phyloP scores from a whole-genome alignment of 1,140 invertebrate species.

The Antheraea pernyi region DNA sequence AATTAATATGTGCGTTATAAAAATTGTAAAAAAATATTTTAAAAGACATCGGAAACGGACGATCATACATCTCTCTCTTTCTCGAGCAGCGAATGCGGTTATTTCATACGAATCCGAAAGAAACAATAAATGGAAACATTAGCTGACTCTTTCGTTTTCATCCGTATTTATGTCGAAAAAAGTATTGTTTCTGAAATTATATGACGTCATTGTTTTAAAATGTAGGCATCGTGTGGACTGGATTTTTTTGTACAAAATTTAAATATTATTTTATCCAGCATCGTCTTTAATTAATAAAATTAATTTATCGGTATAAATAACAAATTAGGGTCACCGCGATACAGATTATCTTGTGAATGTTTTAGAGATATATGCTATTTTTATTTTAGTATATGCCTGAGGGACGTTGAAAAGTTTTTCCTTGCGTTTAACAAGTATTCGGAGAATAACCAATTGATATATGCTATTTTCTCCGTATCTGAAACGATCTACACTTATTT shows the following conservation, averaged over 20 bases:
- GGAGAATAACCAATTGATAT: no score
- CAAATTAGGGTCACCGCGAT: neutral
- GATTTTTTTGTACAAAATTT: neutral
- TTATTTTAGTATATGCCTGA: neutral
- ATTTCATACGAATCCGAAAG: neutral
- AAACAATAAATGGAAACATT: neutral
- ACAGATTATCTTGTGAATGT: neutral
- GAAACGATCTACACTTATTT: no score
- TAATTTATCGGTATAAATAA: neutral
- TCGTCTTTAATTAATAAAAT: neutral
- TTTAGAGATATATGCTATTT: neutral
- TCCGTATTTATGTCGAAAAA: neutral
- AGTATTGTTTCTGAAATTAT: neutral
- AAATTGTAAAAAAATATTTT: no score
- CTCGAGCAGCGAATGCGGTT: neutral
- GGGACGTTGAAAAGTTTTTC: neutral
- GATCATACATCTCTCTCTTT: no score
- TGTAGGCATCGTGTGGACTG: neutral
- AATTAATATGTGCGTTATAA: no score
- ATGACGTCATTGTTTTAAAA: constrained; percentile 7
- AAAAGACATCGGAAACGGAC: no score
- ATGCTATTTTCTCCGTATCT: no score
- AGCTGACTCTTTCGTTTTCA: neutral
- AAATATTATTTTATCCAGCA: neutral
- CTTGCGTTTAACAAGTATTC: no score